phyloP scores from a whole-genome alignment of 2,888 invertebrate genomes.

The Achlya flavicornis region DNA sequence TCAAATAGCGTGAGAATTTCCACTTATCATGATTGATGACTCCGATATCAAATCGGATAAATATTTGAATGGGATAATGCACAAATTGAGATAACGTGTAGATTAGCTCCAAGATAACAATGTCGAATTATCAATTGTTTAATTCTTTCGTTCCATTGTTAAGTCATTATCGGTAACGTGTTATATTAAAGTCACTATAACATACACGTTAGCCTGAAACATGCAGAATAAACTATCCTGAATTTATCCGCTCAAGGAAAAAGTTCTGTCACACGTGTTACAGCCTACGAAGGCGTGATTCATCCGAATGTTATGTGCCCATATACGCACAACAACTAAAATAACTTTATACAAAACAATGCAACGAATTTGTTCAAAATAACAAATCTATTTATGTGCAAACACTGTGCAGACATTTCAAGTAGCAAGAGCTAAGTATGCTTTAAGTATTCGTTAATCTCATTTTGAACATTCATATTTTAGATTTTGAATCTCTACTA shows the following conservation, averaged over 20 bases:
- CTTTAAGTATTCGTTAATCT: slow-evolving; percentile 27
- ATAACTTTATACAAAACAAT: slow-evolving; percentile 21
- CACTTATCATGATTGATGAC: slow-evolving; percentile 7
- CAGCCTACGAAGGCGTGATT: slow-evolving; percentile 35
- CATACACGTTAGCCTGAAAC: neutral
- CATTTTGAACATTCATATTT: neutral
- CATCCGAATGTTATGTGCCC: slow-evolving; percentile 44
- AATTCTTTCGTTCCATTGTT: slow-evolving; percentile 52
- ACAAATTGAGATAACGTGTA: neutral
- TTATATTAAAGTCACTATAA: neutral
- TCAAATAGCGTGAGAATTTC: neutral
- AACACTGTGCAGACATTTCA: slow-evolving; percentile 40
- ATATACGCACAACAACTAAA: slow-evolving; percentile 29
- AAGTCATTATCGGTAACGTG: slow-evolving; percentile 8
- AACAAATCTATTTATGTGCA: slow-evolving; percentile 45
- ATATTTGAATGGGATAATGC: neutral
- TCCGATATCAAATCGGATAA: neutral
- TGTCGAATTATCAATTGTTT: slow-evolving; percentile 24
- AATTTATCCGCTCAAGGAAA: neutral
- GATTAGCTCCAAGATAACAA: slow-evolving; percentile 23
- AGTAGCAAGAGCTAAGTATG: slow-evolving; percentile 22
- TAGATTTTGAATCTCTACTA: neutral
- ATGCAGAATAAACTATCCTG: neutral
- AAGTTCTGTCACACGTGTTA: neutral
- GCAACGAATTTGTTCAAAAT: slow-evolving; percentile 33